Base-by-base conservation (phyloP, 2,888 invertebrate species). In the Thecocarcelia acutangulata region DNA sequence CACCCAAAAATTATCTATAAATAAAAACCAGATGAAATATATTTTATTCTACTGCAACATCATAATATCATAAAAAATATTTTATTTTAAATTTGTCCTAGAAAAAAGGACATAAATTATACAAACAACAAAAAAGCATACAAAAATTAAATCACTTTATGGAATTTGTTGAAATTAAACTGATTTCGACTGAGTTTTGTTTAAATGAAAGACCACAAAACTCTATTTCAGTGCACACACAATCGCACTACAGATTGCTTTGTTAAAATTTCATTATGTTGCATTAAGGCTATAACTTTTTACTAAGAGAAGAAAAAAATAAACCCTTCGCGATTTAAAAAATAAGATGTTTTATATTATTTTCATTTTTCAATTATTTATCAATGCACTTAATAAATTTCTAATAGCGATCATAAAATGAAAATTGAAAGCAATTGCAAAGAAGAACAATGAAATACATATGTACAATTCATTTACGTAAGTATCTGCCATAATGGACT, bases 131-230 rank as follows among this genome's bases (percentile, higher is more conserved):
- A 24, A 21, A 13, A 42, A 17, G 12, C 40, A 17, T 3, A 24
- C 24, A 24, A 33, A 28, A 54, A 52, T 15, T 5, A 66, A 24
- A 17, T 52, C 21, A 46, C 13, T 42, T 37, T 21, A 54, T n/a
- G 17, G 42, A 48, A 48, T 48, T 48, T 64, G 24, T 58, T 59
- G 13, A 68, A 66, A 37, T 68, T 59, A 50, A 77, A 77, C 70
- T 77, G 70, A 64, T 70, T 70, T 64, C 64, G 70, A 48, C 24
- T 63, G 63, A 46, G 52, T 70, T 78, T 52, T 70, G 64, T 56
- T 70, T 13, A 64, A 58, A 28, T 70, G 19, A n/a, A 28, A 50
- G 70, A 64, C 56, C 77, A 78, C 56, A 77, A 64, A 54, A 64
- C 13, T 70, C 64, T 70, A 64, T 58, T 70, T 70, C 56, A 56